Base-by-base conservation (phyloP, 64 coral and sea anemone species). In the Pocillopora verrucosa region DNA sequence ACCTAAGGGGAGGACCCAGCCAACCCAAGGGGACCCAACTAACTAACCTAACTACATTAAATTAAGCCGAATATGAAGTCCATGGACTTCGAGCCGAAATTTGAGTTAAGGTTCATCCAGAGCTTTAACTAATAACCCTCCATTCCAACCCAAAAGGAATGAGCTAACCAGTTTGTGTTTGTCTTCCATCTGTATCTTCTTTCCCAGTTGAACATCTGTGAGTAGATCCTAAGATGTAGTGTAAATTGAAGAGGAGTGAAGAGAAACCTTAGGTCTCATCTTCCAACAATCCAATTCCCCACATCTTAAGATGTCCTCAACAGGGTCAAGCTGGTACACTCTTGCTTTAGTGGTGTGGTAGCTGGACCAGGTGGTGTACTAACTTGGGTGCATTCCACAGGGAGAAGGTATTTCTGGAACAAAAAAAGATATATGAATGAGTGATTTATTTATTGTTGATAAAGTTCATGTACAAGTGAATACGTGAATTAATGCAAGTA, bases 21-120 rank as follows among this genome's bases (percentile, higher is more conserved):
- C 67, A 70, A 20, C 67, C 67, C 19, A 70, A 6, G 20, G 20
- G 67, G 67, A 24, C 67, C n/a, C 67, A 70, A 24, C 67, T 70
- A 70, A 24, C 67, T 70, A 70, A 70, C 11, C 67, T 70, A 70
- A 70, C 67, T 70, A 70, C 67, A 30, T 70, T 70, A 70, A 70
- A 22, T 70, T 70, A 70, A 24, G 67, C 67, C 67, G 67, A 70
- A 70, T 70, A 20, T 11, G 67, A 70, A 22, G 67, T 70, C 20
- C 11, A 1, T 70, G 11, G 67, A 70, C 67, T 22, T 70, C 67
- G 11, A 24, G 67, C 67, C 67, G 67, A 70, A 70, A 70, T 70
- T 70, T 70, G 20, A 24, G 65, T 6, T n/a, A 70, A 70, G 67
- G 67, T 70, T 70, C 67, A 70, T 70, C 67, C 67, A 70, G 67